These are phyloP conservation scores for Rhimphoctona megacephalus DNA, from an alignment of 2,888 invertebrate species.

Conservation along the genomic window DNA sequence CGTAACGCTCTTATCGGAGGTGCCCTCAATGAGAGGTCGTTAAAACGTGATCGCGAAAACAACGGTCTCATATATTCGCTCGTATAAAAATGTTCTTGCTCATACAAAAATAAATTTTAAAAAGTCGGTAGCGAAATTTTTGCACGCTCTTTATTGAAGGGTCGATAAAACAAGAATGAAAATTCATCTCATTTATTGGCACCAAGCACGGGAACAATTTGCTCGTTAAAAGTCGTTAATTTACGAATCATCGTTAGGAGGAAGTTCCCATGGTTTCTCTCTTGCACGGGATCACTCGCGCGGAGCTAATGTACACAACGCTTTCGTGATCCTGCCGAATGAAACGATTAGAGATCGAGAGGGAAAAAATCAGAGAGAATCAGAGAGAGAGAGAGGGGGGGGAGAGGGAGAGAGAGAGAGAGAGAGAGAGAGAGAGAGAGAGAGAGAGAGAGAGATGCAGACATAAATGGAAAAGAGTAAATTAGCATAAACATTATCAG, in stretches of 20 bases:
- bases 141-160: not conserved
- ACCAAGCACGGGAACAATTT: not conserved
- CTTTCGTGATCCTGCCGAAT: not conserved
- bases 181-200: not conserved
- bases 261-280: slow-evolving; percentile 23
- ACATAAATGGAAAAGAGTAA: not conserved
- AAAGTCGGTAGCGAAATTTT: not conserved
- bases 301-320: slow-evolving; percentile 13
- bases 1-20: not conserved
- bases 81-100: not conserved
- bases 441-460: not conserved
- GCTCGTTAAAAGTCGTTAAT: not conserved
- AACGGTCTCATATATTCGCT: not conserved
- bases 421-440: not conserved
- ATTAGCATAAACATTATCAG: not conserved
- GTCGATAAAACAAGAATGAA: not conserved
- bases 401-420: not conserved
- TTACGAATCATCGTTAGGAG: not conserved
- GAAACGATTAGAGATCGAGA: not conserved
- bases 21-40: not conserved
- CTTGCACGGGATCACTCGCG: slow-evolving; percentile 8
- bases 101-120: not conserved
- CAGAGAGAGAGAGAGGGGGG: not conserved
- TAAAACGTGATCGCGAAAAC: not conserved
- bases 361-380: not conserved